Base-by-base conservation (phyloP, 2,888 invertebrate genomes). In the Agonopterix arenella region DNA sequence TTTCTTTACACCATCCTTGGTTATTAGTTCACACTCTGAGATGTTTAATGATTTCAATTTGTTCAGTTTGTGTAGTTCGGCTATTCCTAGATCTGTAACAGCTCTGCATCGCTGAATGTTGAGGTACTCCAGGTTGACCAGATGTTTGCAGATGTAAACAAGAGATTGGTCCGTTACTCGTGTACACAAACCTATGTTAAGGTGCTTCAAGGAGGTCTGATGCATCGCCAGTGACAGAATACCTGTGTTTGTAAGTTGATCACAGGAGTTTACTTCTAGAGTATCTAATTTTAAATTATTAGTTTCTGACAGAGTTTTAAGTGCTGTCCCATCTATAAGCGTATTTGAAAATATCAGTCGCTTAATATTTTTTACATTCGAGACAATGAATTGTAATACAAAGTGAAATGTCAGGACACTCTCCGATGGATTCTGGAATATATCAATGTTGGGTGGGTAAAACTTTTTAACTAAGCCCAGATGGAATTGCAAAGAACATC, bases 391-490 rank as follows among this genome's bases (percentile, higher is more conserved):
- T 54, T 90, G 86, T 45, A 92, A 68, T 36, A 95, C 82, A 64
- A 92, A 93, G 58, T 90, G 90, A 66, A 94, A 95, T 40, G 95
- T 94, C 28, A 95, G 72, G 2, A 95, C 92, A 62, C 93, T 92
- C 62, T 93, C 93, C 45, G 93, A 94, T 52, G 92, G 91, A 50
- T 64, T 81, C 55, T 62, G 59, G 56, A 73, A 79, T 51, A 84
- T 69, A 53, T 83, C 67, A 45, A 70, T 65, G 44, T 70, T 73
- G 44, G 83, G 73, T 0, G 93, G 92, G 76, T 94, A 94, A 73
- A 93, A 94, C 52, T 92, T 92, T 55, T 92, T 91, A 43, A 93
- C 92, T 40, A 93, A 84, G 5, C 93, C 93, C 53, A 89, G 81
- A 68, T 94, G 94, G 70, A 94, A 95, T 36, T 93, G 92, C 47